Evolutionary conservation across 2,888 invertebrate genomes (phyloP).

Genomic region (Aspidapion aeneum): DNA sequence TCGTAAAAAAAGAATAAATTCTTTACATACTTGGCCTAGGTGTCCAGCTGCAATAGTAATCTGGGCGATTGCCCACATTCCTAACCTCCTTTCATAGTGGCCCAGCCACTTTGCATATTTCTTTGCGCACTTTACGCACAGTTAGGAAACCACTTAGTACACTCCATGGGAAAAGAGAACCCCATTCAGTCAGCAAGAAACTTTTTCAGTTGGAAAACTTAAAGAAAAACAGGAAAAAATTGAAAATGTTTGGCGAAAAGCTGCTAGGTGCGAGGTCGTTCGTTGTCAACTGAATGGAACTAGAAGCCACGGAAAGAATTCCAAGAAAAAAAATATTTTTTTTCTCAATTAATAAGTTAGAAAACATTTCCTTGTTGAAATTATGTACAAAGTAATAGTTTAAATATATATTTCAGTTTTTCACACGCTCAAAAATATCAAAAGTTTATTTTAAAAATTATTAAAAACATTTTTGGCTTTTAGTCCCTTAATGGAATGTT

Average conservation of each 20-base stretch:
- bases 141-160: not conserved
- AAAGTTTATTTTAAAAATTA: not conserved
- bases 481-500: not conserved
- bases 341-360: too few species aligned
- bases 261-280: not conserved
- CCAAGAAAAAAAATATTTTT: not conserved
- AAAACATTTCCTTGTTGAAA: too few species aligned
- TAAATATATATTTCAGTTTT: too few species aligned
- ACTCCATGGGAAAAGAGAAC: not conserved
- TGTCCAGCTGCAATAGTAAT: constrained; percentile 32
- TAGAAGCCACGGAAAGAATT: not conserved
- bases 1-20: constrained; percentile 6
- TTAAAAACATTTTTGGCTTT: not conserved
- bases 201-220: not conserved
- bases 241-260: not conserved
- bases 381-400: too few species aligned
- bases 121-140: not conserved
- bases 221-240: not conserved
- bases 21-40: constrained; percentile 40
- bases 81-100: constrained; percentile 47
- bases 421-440: not conserved
- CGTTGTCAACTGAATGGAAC: not conserved
- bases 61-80: constrained; percentile 47
- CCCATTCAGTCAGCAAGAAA: not conserved
- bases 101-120: not conserved